A percentile compares a stretch with the other conserved stretches of the same genome.
These are phyloP conservation scores for Taenioides sp. DNA, from an alignment of 2,797 vertebrate species.

Conservation along the genomic window DNA sequence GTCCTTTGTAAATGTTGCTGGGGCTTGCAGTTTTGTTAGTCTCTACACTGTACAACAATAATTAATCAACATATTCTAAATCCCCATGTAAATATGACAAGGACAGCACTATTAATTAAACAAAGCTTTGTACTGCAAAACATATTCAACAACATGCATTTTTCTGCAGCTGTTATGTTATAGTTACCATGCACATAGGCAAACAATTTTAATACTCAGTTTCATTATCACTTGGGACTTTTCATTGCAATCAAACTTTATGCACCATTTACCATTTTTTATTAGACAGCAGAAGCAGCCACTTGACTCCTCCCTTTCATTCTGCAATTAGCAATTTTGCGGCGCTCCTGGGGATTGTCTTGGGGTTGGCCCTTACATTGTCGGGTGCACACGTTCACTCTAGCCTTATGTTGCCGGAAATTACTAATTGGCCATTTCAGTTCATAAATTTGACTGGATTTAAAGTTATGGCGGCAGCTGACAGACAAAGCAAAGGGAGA, in stretches of 20 bases:
- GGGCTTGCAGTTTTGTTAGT: slow-evolving; percentile 37
- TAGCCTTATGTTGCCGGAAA: slow-evolving; percentile 36
- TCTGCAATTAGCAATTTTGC: slow-evolving; percentile 9
- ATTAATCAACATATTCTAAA: slow-evolving; percentile 21
- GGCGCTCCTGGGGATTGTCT: background rate
- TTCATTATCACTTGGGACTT: background rate
- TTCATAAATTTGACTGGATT: slow-evolving; percentile 53
- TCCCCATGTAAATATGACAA: slow-evolving; percentile 42
- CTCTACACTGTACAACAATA: slow-evolving; percentile 15
- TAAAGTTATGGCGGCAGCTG: slow-evolving; percentile 51
- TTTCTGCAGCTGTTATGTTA: background rate
- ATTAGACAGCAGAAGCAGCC: slow-evolving; percentile 7
- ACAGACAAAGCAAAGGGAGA: slow-evolving; percentile 44
- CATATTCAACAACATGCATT: slow-evolving; percentile 30
- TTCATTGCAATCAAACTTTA: slow-evolving; percentile 13
- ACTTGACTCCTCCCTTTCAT: slow-evolving; percentile 6
- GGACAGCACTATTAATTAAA: slow-evolving; percentile 45
- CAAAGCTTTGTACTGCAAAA: slow-evolving; percentile 52
- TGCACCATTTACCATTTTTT: slow-evolving; percentile 27
- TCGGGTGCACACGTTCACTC: slow-evolving; percentile 14
- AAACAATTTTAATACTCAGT: background rate
- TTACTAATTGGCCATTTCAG: slow-evolving; percentile 60
- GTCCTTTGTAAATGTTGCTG: slow-evolving; percentile 28
- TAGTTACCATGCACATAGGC: background rate
- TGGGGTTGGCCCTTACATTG: slow-evolving; percentile 3